phyloP scores from a whole-genome alignment of 2,888 invertebrate genomes.

The Cephus pulcher region DNA sequence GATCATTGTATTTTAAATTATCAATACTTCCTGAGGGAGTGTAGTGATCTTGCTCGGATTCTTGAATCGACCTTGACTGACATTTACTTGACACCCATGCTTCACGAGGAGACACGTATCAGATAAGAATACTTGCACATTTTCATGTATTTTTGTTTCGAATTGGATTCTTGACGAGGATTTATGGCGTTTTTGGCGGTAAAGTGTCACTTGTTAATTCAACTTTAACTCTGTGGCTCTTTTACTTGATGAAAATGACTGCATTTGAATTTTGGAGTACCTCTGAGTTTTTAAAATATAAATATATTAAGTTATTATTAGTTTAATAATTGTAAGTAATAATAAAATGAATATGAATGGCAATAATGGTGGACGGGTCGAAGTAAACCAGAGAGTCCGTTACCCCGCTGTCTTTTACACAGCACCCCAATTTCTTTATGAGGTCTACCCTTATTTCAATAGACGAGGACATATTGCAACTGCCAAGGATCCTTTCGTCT shows the following conservation, averaged over 20 bases:
- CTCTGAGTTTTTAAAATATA: neutral
- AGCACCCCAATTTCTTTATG: neutral
- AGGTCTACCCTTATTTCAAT: neutral
- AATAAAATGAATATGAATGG: neutral
- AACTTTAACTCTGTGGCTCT: neutral
- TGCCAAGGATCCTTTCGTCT: neutral
- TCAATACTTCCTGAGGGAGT: neutral
- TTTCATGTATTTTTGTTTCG: neutral
- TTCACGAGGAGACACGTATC: neutral
- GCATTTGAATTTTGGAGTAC: neutral
- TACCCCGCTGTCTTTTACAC: neutral
- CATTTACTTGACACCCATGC: slow-evolving; percentile 35
- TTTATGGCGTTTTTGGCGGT: neutral
- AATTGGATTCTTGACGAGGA: no score
- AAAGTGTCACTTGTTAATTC: neutral
- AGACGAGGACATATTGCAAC: neutral
- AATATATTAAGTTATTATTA: no score
- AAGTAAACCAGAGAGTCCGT: neutral
- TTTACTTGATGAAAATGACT: neutral
- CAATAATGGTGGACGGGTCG: neutral
- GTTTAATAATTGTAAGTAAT: neutral
- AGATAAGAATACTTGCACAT: neutral
- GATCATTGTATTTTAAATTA: neutral
- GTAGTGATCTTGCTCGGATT: neutral
- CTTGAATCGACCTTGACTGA: slow-evolving; percentile 54